Conservation (phyloP, 2,113 vertebrate genomes). For the Prietella phreatophila region DNA sequence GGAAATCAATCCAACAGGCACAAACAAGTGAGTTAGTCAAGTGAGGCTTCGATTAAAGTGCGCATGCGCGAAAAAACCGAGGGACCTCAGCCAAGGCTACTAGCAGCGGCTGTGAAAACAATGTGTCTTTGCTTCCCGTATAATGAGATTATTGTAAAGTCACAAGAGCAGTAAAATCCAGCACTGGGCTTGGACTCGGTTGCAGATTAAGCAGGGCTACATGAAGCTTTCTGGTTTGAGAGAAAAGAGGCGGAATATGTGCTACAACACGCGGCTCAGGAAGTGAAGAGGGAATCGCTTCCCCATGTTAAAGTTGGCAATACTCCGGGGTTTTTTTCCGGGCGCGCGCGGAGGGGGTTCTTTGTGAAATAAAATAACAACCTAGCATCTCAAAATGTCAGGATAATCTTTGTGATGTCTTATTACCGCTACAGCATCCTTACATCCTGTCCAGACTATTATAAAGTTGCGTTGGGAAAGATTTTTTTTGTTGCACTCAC, state of each 20-base stretch:
- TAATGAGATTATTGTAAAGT: slow-evolving; percentile 39
- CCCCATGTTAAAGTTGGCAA: background rate
- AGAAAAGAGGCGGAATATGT: background rate
- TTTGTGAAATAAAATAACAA: background rate
- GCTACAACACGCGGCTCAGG: background rate
- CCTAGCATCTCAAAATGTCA: background rate
- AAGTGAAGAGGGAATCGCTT: background rate
- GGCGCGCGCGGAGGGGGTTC: background rate
- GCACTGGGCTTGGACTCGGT: background rate
- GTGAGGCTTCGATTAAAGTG: background rate
- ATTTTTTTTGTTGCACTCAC: background rate
- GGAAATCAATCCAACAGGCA: background rate
- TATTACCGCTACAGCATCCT: no score
- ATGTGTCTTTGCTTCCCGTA: slow-evolving; percentile 16
- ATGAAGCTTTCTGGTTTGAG: background rate
- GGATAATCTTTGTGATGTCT: background rate
- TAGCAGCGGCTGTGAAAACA: slow-evolving; percentile 27
- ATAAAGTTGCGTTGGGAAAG: background rate
- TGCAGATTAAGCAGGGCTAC: background rate
- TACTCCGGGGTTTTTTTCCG: background rate
- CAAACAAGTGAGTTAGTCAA: background rate
- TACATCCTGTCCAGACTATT: background rate
- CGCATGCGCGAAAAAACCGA: slow-evolving; percentile 6
- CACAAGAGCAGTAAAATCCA: background rate
- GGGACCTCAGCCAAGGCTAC: slow-evolving; percentile 20